phyloP scores from a whole-genome alignment of 2,113 vertebrate genomes.

The Canis aureus region DNA sequence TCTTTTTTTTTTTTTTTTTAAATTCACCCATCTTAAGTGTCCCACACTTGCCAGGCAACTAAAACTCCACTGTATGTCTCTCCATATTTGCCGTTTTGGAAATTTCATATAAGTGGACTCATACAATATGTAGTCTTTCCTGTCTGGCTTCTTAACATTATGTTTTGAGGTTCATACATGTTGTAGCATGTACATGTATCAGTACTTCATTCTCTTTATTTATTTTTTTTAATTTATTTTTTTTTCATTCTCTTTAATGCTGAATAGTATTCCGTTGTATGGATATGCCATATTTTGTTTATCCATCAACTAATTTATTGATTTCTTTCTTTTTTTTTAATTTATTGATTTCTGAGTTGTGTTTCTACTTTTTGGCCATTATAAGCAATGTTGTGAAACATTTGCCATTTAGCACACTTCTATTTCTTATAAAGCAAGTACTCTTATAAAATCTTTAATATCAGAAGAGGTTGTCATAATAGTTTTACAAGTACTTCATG shows the following conservation, averaged over 20 bases:
- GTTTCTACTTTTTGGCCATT: conserved; percentile 28
- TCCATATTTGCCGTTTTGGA: background rate
- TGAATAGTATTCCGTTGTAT: background rate
- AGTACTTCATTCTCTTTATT: background rate
- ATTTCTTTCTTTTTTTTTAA: background rate
- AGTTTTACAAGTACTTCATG: background rate
- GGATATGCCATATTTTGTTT: background rate
- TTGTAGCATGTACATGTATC: background rate
- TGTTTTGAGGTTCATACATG: background rate
- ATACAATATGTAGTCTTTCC: background rate
- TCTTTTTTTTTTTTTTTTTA: background rate
- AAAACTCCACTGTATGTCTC: background rate
- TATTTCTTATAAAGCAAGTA: background rate
- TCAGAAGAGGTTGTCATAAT: background rate
- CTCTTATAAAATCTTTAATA: conserved; percentile 9
- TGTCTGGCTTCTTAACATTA: background rate
- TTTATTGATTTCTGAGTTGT: background rate
- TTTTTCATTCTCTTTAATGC: background rate
- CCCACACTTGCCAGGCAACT: background rate
- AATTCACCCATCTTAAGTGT: background rate
- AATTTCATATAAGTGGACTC: background rate
- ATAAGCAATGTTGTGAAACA: background rate
- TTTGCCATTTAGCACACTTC: background rate
- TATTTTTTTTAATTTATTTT: no score
- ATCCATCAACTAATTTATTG: background rate